These are phyloP conservation scores for Emmelina monodactyla DNA, from an alignment of 2,888 invertebrate species.

Conservation along the genomic window DNA sequence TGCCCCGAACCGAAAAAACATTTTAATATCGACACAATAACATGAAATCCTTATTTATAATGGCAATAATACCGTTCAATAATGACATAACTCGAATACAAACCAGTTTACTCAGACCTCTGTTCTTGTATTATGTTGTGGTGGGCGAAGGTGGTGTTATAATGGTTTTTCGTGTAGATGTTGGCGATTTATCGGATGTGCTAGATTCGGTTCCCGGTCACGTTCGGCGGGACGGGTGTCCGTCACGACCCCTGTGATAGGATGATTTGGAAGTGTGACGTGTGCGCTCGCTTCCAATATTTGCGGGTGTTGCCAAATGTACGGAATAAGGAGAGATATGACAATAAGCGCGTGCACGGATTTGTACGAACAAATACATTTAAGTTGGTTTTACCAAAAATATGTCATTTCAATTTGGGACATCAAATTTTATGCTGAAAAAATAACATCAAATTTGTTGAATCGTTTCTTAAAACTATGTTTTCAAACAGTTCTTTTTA, in stretches of 20 bases:
- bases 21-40: constrained; percentile 57
- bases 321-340: no score
- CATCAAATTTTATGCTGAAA: no score
- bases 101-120: constrained; percentile 24
- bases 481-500: no score
- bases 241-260: constrained; percentile 45
- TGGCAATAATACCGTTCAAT: constrained; percentile 56
- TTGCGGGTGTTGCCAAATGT: constrained; percentile 11
- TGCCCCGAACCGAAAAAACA: constrained; percentile 42
- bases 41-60: constrained; percentile 54
- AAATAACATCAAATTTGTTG: no score
- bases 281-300: no score
- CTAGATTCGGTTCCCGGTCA: constrained; percentile 48
- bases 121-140: not conserved
- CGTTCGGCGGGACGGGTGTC: constrained; percentile 46
- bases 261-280: constrained; percentile 56
- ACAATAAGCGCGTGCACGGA: no score
- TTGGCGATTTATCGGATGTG: constrained; percentile 45
- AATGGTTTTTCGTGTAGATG: constrained; percentile 25
- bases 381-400: no score
- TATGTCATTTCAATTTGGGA: no score
- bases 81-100: constrained; percentile 41
- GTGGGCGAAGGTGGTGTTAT: constrained; percentile 16
- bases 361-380: no score
- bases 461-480: no score